Evolutionary conservation across 30 jellyfish, hydroid and myxozoan species (phyloP).

Genomic region (Hydractinia echinata): DNA sequence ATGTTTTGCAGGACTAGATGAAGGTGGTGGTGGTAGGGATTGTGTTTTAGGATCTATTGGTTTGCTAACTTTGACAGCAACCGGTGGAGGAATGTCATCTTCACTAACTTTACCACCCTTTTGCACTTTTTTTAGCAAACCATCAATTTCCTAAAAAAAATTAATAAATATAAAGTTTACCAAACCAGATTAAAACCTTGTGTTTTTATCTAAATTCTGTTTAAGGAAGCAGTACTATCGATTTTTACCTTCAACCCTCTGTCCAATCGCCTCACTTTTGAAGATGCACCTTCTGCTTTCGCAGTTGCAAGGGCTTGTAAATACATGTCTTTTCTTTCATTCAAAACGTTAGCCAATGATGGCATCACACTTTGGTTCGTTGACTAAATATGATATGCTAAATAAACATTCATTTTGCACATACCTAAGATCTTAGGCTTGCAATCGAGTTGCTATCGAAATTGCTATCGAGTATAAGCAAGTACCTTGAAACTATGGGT

Average conservation of each 20-base stretch:
- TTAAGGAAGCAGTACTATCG: background rate
- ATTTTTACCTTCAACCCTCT: conserved; percentile 73
- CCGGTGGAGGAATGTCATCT: conserved; percentile 98
- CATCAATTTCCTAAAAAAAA: conserved; percentile 63
- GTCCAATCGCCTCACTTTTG: conserved; percentile 81
- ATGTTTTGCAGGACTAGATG: background rate
- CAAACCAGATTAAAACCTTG: background rate
- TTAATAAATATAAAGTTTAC: background rate
- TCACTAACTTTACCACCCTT: conserved; percentile 68
- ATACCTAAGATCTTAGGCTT: too few species aligned
- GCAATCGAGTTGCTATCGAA: too few species aligned
- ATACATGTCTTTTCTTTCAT: conserved; percentile 65
- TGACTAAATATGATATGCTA: background rate
- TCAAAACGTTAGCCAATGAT: conserved; percentile 35
- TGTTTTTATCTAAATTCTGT: background rate
- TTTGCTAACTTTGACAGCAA: conserved; percentile 49
- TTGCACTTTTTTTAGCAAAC: conserved; percentile 50
- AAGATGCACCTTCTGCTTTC: conserved; percentile 80
- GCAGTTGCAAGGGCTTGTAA: conserved; percentile 62
- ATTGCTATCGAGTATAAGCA: too few species aligned
- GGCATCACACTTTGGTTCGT: background rate
- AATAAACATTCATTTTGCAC: background rate
- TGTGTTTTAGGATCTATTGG: conserved; percentile 17
- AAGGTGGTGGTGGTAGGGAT: conserved; percentile 19
- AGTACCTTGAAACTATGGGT: too few species aligned